These are phyloP conservation scores for Mya arenaria DNA, from an alignment of 1,140 invertebrate species.

Conservation along the genomic window DNA sequence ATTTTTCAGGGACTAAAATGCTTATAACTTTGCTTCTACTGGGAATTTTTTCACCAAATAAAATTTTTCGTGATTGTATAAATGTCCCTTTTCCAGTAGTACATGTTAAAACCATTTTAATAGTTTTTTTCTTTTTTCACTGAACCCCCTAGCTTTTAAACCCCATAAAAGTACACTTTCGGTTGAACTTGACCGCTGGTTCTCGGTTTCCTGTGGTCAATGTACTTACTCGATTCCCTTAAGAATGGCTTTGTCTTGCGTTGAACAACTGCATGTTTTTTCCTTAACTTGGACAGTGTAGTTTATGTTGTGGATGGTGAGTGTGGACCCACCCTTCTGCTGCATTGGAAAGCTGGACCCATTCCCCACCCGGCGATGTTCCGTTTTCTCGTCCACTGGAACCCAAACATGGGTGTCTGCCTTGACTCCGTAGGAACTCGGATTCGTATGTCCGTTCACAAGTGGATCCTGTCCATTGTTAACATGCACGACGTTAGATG, in stretches of 20 bases:
- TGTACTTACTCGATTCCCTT: constrained; percentile 67
- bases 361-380: not conserved
- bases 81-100: not conserved
- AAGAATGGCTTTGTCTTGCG: constrained; percentile 64
- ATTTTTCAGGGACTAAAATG: too few species aligned
- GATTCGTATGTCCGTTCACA: too few species aligned
- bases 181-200: not conserved
- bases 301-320: constrained; percentile 62
- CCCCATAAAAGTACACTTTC: too few species aligned
- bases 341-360: not conserved
- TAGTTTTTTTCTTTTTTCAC: not conserved
- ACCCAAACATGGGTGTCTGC: constrained; percentile 29
- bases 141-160: not conserved
- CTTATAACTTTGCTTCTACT: too few species aligned
- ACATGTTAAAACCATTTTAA: not conserved
- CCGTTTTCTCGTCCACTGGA: not conserved
- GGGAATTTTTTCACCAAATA: not conserved
- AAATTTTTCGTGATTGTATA: not conserved
- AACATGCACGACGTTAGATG: too few species aligned
- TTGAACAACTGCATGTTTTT: constrained; percentile 61
- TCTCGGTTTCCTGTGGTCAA: not conserved
- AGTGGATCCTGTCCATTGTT: too few species aligned
- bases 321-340: constrained; percentile 55
- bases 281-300: constrained; percentile 64
- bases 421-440: not conserved